phyloP scores from a whole-genome alignment of 1,140 invertebrate genomes.

The Colletes gigas region DNA sequence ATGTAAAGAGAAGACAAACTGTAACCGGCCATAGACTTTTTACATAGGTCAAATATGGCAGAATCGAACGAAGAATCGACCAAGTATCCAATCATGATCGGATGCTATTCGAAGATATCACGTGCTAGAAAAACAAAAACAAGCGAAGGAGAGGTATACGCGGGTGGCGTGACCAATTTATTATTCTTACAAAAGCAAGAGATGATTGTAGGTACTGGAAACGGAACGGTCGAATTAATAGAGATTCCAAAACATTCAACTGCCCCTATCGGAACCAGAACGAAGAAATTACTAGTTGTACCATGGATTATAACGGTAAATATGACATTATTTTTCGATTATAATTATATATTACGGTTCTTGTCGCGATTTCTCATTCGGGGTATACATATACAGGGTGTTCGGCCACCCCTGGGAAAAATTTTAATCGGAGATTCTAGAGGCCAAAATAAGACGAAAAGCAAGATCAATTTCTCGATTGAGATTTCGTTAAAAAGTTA shows the following conservation, averaged over 20 bases:
- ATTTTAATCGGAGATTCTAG: too few relatives aligned
- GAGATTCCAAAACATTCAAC: conserved; percentile 77
- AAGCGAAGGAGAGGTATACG: conserved; percentile 78
- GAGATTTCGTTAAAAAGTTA: too few relatives aligned
- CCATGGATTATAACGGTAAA: conserved; percentile 83
- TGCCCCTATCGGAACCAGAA: conserved; percentile 17
- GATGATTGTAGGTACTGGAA: conserved; percentile 90
- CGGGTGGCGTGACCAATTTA: conserved; percentile 85
- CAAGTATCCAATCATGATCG: conserved; percentile 83
- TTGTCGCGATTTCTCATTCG: too few relatives aligned
- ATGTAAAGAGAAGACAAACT: not conserved
- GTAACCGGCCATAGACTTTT: not conserved
- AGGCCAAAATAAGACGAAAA: too few relatives aligned
- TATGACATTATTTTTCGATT: conserved; percentile 13
- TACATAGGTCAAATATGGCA: conserved; percentile 83
- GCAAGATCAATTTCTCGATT: too few relatives aligned
- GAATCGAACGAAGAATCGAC: conserved; percentile 77
- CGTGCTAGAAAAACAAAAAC: conserved; percentile 74
- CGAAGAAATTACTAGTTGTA: conserved; percentile 70
- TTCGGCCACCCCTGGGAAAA: too few relatives aligned
- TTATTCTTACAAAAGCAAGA: conserved; percentile 83
- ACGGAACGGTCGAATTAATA: conserved; percentile 89
- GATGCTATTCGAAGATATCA: conserved; percentile 85
- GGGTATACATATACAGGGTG: too few relatives aligned
- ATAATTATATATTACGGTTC: too few relatives aligned